Evolutionary conservation across 2,888 invertebrate genomes (phyloP), one percentile per base, ranked within the genome.

Genomic region (Cantharis lateralis): DNA sequence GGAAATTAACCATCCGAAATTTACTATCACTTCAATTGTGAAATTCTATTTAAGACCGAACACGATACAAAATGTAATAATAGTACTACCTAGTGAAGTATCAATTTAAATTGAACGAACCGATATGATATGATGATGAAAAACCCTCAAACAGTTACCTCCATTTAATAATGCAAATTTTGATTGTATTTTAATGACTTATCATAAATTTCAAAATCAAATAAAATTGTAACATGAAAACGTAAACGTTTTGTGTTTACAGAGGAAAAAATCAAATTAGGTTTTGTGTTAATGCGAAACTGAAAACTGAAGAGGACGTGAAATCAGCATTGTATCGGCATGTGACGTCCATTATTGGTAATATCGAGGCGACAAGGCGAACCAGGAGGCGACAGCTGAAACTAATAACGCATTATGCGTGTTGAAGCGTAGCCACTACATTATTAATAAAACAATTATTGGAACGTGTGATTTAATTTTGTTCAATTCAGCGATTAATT

Each of bases 401-500:
- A 74, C 81, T 79, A 81, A 81, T 80, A 80, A 79, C 78, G 70
- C 77, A 79, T 79, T 77, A 80, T 78, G 78, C 80, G 80, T 78
- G 78, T 80, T 74, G 76, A 74, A 79, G 80, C 81, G 77, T 72
- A 71, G 74, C 77, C 79, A 76, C 80, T 80, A 79, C 81, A 79
- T 80, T 82, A 82, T 81, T 83, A 83, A 82, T 82, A 81, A 83
- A 83, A 83, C 82, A 79, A 81, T 81, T 80, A 81, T 81, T 80
- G 78, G 80, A 79, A 81, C 82, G 82, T 82, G 78, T 82, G 80
- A 82, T 82, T 80, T 78, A 70, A 81, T 82, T 81, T 77, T 71
- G 61, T 78, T 75, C 77, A 70, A 75, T 75, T 74, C 77, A 75
- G 68, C 70, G 75, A 77, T 79, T 77, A 75, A 72, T 72, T 70